Conservation (phyloP, 2,113 vertebrate species). For the Penelope pileata region DNA sequence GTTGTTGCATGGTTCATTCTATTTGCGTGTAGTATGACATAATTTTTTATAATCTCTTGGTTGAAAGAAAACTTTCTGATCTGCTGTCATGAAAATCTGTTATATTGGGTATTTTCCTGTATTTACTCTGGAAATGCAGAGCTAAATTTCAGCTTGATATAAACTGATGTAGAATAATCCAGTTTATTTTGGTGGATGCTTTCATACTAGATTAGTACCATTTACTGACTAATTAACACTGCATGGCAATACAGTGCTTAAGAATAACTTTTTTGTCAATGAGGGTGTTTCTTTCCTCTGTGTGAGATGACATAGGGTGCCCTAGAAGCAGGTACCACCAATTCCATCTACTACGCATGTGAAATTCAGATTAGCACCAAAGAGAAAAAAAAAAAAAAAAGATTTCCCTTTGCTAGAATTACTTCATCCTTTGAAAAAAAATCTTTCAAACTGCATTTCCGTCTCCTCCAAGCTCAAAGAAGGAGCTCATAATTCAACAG, state of each 20-base stretch:
- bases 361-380: neutral
- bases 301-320: neutral
- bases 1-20: neutral
- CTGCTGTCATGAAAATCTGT: neutral
- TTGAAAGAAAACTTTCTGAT: neutral
- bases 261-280: neutral
- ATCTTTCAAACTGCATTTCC: neutral
- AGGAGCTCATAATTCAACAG: neutral
- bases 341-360: neutral
- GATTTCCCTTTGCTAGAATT: neutral
- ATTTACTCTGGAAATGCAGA: neutral
- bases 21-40: neutral
- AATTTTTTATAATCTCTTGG: neutral
- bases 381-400: too few relatives aligned
- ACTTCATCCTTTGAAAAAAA: neutral
- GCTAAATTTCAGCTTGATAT: neutral
- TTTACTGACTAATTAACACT: neutral
- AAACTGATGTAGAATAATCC: neutral
- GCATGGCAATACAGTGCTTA: neutral
- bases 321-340: neutral
- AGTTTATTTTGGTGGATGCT: neutral
- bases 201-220: neutral
- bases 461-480: neutral
- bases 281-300: neutral
- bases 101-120: neutral